These are phyloP conservation scores for Gryllus longicercus DNA, from an alignment of 2,888 invertebrate species.

Conservation along the genomic window DNA sequence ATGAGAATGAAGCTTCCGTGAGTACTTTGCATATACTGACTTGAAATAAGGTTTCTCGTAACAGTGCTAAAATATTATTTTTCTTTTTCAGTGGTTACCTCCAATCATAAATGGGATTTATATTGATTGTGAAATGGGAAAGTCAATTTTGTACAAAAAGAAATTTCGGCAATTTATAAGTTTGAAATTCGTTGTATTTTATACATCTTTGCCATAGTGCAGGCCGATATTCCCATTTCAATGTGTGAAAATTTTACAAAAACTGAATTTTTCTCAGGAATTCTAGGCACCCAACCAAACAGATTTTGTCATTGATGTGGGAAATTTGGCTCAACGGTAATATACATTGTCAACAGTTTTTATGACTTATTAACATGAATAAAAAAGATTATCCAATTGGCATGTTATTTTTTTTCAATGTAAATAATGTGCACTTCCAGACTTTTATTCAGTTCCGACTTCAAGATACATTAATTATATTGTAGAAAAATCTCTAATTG, in stretches of 20 bases:
- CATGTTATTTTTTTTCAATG: background rate
- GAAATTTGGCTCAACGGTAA: background rate
- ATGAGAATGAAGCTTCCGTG: conserved; percentile 97
- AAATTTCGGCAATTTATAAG: background rate
- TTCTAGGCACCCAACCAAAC: too few species aligned
- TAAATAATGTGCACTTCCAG: conserved; percentile 1
- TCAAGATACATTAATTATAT: too few species aligned
- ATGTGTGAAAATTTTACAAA: background rate
- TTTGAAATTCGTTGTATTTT: background rate
- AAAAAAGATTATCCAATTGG: background rate
- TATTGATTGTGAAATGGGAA: background rate
- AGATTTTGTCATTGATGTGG: background rate
- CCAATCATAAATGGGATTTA: conserved; percentile 52
- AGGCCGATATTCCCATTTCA: background rate
- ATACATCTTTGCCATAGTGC: conserved; percentile 20
- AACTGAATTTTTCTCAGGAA: too few species aligned
- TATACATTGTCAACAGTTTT: background rate
- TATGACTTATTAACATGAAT: background rate
- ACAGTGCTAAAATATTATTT: conserved; percentile 31
- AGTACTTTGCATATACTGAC: conserved; percentile 41
- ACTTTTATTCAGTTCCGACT: background rate
- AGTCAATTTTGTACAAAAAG: conserved; percentile 1
- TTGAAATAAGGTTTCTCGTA: conserved; percentile 21
- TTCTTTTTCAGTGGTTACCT: conserved; percentile 57
- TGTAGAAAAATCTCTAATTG: too few species aligned